A percentile compares a stretch with the other conserved stretches of the same genome.
These are phyloP conservation scores for Leptodactylus fallax DNA, from an alignment of 2,797 vertebrate species.

Conservation along the genomic window DNA sequence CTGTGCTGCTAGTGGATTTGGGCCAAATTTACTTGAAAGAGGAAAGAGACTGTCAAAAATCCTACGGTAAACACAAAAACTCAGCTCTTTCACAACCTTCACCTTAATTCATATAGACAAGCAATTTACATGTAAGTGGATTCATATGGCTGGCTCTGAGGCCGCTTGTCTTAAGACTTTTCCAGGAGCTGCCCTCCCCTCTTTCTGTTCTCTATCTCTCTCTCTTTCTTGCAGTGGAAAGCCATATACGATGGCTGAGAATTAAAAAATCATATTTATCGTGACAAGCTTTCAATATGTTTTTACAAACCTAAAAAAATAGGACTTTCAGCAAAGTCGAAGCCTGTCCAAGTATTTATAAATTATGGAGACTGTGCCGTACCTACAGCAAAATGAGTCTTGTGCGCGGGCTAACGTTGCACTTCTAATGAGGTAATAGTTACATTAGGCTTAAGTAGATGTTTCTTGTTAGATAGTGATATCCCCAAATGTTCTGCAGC, in stretches of 20 bases:
- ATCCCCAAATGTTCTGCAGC: slow-evolving; percentile 67
- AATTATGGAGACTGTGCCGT: slow-evolving; percentile 18
- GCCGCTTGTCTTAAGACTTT: slow-evolving; percentile 73
- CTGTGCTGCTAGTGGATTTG: slow-evolving; percentile 83
- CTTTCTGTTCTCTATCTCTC: slow-evolving; percentile 63
- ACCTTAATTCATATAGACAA: slow-evolving; percentile 89
- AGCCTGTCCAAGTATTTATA: slow-evolving; percentile 17
- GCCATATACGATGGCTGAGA: slow-evolving; percentile 68
- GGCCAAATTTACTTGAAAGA: slow-evolving; percentile 90
- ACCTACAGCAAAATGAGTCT: slow-evolving; percentile 61
- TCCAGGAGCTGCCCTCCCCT: slow-evolving; percentile 38
- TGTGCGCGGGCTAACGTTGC: slow-evolving; percentile 68
- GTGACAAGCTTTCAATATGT: slow-evolving; percentile 67
- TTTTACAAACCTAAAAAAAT: slow-evolving; percentile 17
- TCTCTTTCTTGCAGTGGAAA: slow-evolving; percentile 23
- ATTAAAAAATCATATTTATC: slow-evolving; percentile 73
- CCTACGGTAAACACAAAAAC: slow-evolving; percentile 85
- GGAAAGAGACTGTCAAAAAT: slow-evolving; percentile 89
- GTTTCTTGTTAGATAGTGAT: slow-evolving; percentile 72
- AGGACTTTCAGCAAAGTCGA: not conserved
- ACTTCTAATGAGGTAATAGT: slow-evolving; percentile 74
- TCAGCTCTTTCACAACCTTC: slow-evolving; percentile 83
- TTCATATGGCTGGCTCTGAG: slow-evolving; percentile 83
- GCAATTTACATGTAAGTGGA: slow-evolving; percentile 92
- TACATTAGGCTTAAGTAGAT: slow-evolving; percentile 71